Conservation (phyloP, 2,888 invertebrate genomes). For the Parapristionchus giblindavisi region DNA sequence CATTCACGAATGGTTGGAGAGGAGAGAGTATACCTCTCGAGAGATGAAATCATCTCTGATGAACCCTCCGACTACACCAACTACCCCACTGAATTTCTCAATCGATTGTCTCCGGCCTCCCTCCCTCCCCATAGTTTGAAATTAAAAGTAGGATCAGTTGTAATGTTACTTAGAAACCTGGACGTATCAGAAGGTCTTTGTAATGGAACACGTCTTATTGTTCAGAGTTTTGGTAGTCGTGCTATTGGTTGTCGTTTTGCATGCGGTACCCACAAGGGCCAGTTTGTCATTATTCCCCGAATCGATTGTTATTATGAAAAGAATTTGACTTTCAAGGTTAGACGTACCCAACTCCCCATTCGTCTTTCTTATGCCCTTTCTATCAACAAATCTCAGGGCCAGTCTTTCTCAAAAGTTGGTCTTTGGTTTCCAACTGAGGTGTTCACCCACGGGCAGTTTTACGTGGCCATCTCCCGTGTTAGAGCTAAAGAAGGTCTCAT, state of each 20-base stretch:
- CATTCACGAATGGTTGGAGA: not conserved
- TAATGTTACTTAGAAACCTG: not conserved
- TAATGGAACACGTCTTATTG: slow-evolving; percentile 31
- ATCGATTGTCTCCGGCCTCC: slow-evolving; percentile 37
- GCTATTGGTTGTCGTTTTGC: slow-evolving; percentile 8
- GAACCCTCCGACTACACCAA: not conserved
- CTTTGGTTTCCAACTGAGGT: too few species aligned
- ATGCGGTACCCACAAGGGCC: not conserved
- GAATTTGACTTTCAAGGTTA: not conserved
- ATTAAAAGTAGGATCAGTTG: not conserved
- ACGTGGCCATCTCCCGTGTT: too few species aligned
- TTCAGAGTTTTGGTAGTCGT: not conserved
- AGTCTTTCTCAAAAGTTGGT: too few species aligned
- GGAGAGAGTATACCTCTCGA: not conserved
- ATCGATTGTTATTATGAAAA: slow-evolving; percentile 5
- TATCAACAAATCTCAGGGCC: too few species aligned
- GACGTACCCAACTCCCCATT: not conserved
- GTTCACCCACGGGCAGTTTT: too few species aligned
- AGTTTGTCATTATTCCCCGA: not conserved
- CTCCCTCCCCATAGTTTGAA: slow-evolving; percentile 38
- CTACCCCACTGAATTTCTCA: slow-evolving; percentile 36
- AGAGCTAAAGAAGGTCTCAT: too few species aligned
- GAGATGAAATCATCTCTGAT: not conserved
- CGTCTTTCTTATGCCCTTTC: not conserved
- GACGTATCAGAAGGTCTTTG: not conserved